Evolutionary conservation across 2,888 invertebrate species (phyloP).

Genomic region (Eupelmus urozonus): DNA sequence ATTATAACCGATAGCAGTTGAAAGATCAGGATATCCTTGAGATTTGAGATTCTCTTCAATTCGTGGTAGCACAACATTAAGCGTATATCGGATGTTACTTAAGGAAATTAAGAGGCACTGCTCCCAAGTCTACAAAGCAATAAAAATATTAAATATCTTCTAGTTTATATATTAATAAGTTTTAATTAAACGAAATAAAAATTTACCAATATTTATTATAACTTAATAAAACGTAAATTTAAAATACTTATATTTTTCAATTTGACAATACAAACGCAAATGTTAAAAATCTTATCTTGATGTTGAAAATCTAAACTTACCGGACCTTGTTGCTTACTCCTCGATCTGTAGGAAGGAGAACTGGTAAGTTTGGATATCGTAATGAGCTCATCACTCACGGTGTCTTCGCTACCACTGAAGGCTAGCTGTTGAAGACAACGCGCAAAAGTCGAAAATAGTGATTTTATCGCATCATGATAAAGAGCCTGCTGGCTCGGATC

Average conservation of each 20-base stretch:
- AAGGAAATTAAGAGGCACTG: slow-evolving; percentile 90
- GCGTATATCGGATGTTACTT: slow-evolving; percentile 92
- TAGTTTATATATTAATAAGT: background rate
- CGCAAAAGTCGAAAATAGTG: slow-evolving; percentile 72
- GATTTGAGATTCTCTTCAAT: slow-evolving; percentile 83
- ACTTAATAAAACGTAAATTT: no score
- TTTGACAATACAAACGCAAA: no score
- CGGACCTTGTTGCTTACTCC: slow-evolving; percentile 71
- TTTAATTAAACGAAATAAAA: slow-evolving; percentile 11
- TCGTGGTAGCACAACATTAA: slow-evolving; percentile 85
- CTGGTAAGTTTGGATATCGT: slow-evolving; percentile 83
- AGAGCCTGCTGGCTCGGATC: slow-evolving; percentile 76
- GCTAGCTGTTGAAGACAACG: slow-evolving; percentile 87
- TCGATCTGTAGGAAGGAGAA: slow-evolving; percentile 78
- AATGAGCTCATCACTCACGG: slow-evolving; percentile 78
- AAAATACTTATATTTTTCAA: no score
- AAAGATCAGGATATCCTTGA: slow-evolving; percentile 84
- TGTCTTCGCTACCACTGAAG: slow-evolving; percentile 84
- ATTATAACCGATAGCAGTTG: slow-evolving; percentile 73
- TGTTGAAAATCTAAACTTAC: slow-evolving; percentile 63
- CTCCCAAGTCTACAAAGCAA: slow-evolving; percentile 82
- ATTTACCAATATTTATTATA: background rate
- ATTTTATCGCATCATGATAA: slow-evolving; percentile 72
- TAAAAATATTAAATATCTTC: slow-evolving; percentile 23
- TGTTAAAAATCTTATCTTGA: no score